Base-by-base conservation (phyloP, 1,140 invertebrate species). In the Zaprionus gabonicus region DNA sequence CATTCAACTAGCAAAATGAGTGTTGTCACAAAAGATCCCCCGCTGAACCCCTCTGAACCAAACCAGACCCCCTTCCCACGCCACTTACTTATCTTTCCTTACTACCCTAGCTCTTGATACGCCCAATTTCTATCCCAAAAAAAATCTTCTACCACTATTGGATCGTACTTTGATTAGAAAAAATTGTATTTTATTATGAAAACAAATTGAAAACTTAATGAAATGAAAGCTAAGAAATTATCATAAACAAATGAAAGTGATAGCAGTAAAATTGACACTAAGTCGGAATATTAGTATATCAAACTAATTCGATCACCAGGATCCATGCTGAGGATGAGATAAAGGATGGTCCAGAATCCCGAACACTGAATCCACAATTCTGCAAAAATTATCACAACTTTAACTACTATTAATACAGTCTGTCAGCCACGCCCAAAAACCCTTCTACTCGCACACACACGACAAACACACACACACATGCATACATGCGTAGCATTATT, bases 181-280 rank as follows among this genome's bases (percentile, higher is more conserved):
- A 85, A 88, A 81, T 81, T 88, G 69, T 86, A 86, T 84, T 81
- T 75, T 81, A 85, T 60, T 65, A 71, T 70, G 75, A n/a, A 70
- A 69, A 71, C 57, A 70, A 73, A 76, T 72, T 76, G 80, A 65
- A 74, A 17, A 65, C 49, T 51, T 41, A 73, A 58, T 58, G 27
- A 63, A 75, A 67, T 60, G 41, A 53, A 56, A 53, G 36, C 65
- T 72, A 55, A 73, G 72, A 82, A 77, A 74, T 77, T 80, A 82
- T 78, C 49, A 82, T 78, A 78, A 70, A 83, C 27, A 80, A 80
- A 70, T 55, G 68, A 80, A 88, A 90, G 85, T 90, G 85, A 90
- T 91, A 90, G 79, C 79, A 90, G 86, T 80, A 84, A 85, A 81
- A 88, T 79, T 62, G 84, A 80, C 72, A 79, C 69, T 82, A 87